Base-by-base conservation (phyloP, 2,888 invertebrate genomes). In the Apamea anceps region DNA sequence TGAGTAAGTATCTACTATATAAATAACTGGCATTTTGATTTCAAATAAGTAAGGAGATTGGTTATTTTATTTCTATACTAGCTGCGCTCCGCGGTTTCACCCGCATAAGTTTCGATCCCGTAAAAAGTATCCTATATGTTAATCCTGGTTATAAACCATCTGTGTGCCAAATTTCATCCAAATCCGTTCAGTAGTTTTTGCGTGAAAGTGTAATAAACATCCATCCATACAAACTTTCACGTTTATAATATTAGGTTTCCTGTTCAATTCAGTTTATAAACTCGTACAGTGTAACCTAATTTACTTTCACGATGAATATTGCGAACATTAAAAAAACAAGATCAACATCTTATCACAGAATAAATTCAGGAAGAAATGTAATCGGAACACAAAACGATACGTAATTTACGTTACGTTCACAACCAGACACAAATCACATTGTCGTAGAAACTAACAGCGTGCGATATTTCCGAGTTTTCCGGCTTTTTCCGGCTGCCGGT, bases 401-500 rank as follows among this genome's bases (percentile, higher is more conserved):
- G 74, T 74, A 73, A 74, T 81, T 72, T 85, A 75, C 37, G 37
- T 74, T 63, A 48, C 45, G 51, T 71, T 72, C 68, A 70, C 45
- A 74, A 54, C 54, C 66, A 78, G 72, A 63, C 62, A 72, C 66
- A 84, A 84, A 79, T 79, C 66, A 48, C 73, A 75, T 77, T 84
- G 75, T 72, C 77, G 57, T 84, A 70, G 72, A 71, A 85, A 51
- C 54, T 85, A 80, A 68, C 73, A 80, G 66, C 18, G 72, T 73
- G 48, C 68, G 75, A 73, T 65, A 72, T 79, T 75, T 78, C 79
- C 79, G 73, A 84, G 81, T 82, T 87, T 90, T 87, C 88, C 86
- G 82, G 75, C 85, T 85, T 87, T 87, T 91, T 87, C 89, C 87
- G 81, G 78, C 82, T 85, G 91, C 87, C 88, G 85, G 37, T 66